Conservation (phyloP, 2,888 invertebrate genomes). For the Thyatira batis region DNA sequence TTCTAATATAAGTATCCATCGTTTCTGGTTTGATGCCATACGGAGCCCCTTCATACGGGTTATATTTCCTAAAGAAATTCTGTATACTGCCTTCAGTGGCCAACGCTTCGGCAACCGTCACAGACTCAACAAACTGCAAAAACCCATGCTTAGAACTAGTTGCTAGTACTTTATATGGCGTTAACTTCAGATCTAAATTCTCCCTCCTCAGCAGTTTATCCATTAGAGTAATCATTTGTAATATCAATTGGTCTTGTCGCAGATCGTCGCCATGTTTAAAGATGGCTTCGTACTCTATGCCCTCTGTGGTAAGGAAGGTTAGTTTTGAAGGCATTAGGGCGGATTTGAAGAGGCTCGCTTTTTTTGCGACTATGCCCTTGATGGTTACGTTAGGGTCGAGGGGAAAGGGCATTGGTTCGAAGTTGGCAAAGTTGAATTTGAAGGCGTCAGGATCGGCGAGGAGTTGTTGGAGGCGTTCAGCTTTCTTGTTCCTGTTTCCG, state of each 20-base stretch:
- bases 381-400: conserved; percentile 95
- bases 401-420: conserved; percentile 96
- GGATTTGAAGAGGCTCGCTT: conserved; percentile 97
- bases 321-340: conserved; percentile 96
- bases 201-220: conserved; percentile 96
- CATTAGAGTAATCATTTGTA: conserved; percentile 99
- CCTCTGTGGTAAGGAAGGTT: conserved; percentile 92
- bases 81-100: conserved; percentile 94
- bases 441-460: conserved; percentile 90
- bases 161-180: conserved; percentile 96
- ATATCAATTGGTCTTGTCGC: conserved; percentile 97
- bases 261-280: conserved; percentile 99
- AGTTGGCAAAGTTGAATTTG: conserved; percentile 93
- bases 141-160: conserved; percentile 98
- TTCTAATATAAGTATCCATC: conserved; percentile 98
- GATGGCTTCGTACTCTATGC: conserved; percentile 95
- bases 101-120: conserved; percentile 95
- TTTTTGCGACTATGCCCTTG: conserved; percentile 93
- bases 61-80: conserved; percentile 95
- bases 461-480: conserved; percentile 92
- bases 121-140: conserved; percentile 96
- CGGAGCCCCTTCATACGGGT: conserved; percentile 93
- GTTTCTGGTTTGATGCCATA: conserved; percentile 96
- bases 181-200: conserved; percentile 97
- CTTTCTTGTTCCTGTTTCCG: conserved; percentile 95